Base-by-base conservation (phyloP, 2,797 vertebrate genomes). In the Pseudochromis fuscus region DNA sequence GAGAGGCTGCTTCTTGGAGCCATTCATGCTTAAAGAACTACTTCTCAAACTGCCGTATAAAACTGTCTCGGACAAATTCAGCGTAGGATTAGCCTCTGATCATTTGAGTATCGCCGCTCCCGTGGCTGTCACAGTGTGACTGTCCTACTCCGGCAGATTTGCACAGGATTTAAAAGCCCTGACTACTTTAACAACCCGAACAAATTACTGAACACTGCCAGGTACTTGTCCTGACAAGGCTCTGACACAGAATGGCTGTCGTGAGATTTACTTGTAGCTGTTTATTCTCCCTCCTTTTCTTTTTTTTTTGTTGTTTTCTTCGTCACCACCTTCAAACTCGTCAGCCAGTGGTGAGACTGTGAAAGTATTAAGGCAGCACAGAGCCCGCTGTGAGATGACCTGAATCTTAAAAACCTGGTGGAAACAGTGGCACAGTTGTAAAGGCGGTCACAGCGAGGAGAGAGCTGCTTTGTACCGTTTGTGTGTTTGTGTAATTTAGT, bases 121-220 rank as follows among this genome's bases (percentile, higher is more conserved):
- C 55, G 42, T 28, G 8, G 73, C 72, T 67, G 69, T 64, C 77
- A 62, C 50, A 9, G 27, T 40, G 67, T 33, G 33, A 57, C 67
- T 27, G 28, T 5, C 61, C 48, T 30, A 30, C 51, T 6, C 7
- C 53, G 31, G 57, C 35, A 65, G 72, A 73, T 79, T 75, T 80
- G 49, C 21, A 4, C 51, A 67, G 75, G 73, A 78, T 77, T 84
- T 76, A 66, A 70, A 70, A 82, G 69, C 60, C 7, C 60, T 67
- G 68, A 72, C 67, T 44, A 55, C 75, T 69, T 65, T 55, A 73
- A 67, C 75, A 71, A 19, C 48, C 40, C 33, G 25, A 4, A 45
- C 56, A 75, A 75, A 72, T 65, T 18, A 70, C 49, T n/a, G 40
- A 76, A 73, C 65, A 58, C 19, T 48, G 63, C 30, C 77, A 73